Evolutionary conservation across 2,113 vertebrate species (phyloP).

Genomic region (Pelusios castaneus): DNA sequence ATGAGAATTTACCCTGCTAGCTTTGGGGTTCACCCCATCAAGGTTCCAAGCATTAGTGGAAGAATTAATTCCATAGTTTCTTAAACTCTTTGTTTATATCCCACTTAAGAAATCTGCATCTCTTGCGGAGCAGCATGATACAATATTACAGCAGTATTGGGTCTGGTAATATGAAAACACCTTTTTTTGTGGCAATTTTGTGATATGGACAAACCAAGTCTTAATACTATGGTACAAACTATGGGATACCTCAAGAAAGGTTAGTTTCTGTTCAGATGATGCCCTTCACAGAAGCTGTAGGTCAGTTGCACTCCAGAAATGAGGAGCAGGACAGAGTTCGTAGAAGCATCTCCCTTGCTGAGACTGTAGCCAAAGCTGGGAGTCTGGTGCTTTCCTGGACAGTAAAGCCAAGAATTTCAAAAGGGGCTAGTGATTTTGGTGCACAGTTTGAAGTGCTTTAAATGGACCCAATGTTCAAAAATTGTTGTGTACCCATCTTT

Average conservation of each 20-base stretch:
- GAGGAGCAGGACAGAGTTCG: neutral
- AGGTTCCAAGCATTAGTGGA: neutral
- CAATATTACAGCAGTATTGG: neutral
- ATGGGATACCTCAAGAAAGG: neutral
- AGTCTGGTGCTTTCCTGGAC: neutral
- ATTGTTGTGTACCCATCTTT: rapidly evolving
- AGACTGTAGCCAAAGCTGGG: neutral
- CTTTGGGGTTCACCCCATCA: neutral
- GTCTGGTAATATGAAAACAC: neutral
- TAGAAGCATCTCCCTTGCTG: rapidly evolving
- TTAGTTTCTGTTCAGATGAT: neutral
- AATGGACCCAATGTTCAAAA: neutral
- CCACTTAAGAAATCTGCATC: neutral
- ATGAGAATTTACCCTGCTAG: neutral
- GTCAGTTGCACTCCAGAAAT: neutral
- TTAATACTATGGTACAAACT: too few relatives aligned
- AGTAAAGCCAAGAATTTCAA: neutral
- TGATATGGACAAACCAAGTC: too few relatives aligned
- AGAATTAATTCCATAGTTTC: neutral
- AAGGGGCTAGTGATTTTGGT: neutral
- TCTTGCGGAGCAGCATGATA: neutral
- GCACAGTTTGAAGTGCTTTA: neutral
- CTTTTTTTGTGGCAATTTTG: neutral
- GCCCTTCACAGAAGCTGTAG: neutral
- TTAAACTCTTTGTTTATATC: neutral